Evolutionary conservation across 2,888 invertebrate species (phyloP).

Genomic region (Polydesmus complanatus): DNA sequence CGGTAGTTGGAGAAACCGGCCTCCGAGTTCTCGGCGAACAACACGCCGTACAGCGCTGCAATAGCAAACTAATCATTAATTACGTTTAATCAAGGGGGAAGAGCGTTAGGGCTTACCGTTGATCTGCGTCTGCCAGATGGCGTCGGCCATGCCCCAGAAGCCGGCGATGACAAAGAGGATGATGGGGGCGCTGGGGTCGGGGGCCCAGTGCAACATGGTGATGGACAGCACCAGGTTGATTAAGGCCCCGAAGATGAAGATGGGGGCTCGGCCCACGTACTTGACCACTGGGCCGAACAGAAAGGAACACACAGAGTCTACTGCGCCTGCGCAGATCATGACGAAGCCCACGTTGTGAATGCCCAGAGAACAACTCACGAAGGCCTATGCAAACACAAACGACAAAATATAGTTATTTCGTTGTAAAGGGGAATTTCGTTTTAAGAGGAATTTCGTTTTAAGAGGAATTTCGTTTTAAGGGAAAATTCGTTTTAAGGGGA

Average conservation of each 20-base stretch:
- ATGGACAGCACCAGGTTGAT: conserved; percentile 26
- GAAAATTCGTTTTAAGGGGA: no score
- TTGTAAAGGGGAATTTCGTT: not conserved
- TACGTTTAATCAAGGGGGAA: no score
- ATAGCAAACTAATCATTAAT: no score
- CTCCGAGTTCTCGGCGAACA: conserved; percentile 16
- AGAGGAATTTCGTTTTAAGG: not conserved
- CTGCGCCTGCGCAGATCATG: conserved; percentile 35
- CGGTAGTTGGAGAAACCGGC: conserved; percentile 19
- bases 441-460: not conserved
- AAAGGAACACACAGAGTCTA: conserved; percentile 32
- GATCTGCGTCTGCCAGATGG: conserved; percentile 32
- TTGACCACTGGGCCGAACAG: conserved; percentile 32
- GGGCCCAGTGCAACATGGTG: conserved; percentile 25
- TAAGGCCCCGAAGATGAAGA: conserved; percentile 28
- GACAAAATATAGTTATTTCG: not conserved
- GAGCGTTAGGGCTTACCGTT: conserved; percentile 27
- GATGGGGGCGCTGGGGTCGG: conserved; percentile 26
- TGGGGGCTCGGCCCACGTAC: conserved; percentile 31
- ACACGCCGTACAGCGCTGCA: conserved; percentile 18
- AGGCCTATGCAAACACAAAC: conserved; percentile 13
- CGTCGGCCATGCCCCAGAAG: conserved; percentile 33
- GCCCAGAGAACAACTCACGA: conserved; percentile 17
- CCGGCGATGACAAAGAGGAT: conserved; percentile 31
- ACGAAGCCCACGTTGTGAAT: conserved; percentile 35